These are phyloP conservation scores for Lates calcarifer DNA, from an alignment of 2,113 vertebrate species.

Conservation along the genomic window DNA sequence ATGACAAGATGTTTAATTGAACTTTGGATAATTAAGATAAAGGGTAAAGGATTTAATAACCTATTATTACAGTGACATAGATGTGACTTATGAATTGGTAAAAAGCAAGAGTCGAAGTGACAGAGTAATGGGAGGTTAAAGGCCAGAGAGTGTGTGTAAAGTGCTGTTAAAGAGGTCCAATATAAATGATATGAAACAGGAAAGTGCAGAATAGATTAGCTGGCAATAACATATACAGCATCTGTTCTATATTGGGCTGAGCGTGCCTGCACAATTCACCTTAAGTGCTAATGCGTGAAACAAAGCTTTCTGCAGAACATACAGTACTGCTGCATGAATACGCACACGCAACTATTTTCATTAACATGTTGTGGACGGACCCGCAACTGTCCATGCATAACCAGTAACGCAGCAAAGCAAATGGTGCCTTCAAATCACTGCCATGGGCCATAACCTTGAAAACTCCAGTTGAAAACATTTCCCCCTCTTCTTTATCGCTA, in stretches of 20 bases:
- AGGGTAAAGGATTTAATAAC: conserved; percentile 1
- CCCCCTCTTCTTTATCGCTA: conserved; percentile 80
- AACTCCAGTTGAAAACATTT: conserved; percentile 85
- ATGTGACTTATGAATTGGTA: conserved; percentile 18
- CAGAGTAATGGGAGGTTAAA: conserved; percentile 42
- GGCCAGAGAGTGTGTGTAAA: conserved; percentile 29
- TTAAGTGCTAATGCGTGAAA: conserved; percentile 67
- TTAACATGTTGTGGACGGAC: conserved; percentile 58
- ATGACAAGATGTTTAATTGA: conserved; percentile 15
- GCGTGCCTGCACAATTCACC: conserved; percentile 35
- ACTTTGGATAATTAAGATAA: conserved; percentile 4
- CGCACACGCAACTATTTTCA: conserved; percentile 56
- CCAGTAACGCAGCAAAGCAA: conserved; percentile 47
- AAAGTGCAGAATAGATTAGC: conserved; percentile 47
- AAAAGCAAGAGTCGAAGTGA: conserved; percentile 25
- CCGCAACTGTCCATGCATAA: conserved; percentile 62
- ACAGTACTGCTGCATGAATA: conserved; percentile 58
- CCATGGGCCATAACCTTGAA: conserved; percentile 86
- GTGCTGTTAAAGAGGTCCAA: conserved; percentile 43
- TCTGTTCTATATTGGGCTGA: conserved; percentile 21
- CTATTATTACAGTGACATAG: conserved; percentile 12
- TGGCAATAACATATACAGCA: conserved; percentile 30
- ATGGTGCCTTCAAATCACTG: conserved; percentile 75
- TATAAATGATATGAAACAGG: conserved; percentile 46
- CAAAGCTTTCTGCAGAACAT: conserved; percentile 60